These are phyloP conservation scores for Falcunculus frontatus DNA, from an alignment of 2,113 vertebrate species.

Conservation along the genomic window DNA sequence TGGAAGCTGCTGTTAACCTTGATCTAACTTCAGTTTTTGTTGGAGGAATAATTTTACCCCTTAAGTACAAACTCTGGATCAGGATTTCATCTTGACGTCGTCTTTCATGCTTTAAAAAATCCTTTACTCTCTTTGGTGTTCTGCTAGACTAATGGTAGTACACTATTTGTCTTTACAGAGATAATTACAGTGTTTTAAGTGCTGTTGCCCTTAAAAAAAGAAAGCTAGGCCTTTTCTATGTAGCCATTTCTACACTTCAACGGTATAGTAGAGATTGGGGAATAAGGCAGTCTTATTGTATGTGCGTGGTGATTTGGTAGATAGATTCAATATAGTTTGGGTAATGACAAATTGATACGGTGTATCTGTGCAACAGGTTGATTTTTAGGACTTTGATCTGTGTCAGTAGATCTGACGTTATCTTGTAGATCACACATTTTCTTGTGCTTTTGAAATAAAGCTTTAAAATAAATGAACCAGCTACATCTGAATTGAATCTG, in stretches of 20 bases:
- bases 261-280: background rate
- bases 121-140: background rate
- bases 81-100: background rate
- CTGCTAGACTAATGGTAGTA: background rate
- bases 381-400: background rate
- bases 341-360: background rate
- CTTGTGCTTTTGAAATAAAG: conserved; percentile 2
- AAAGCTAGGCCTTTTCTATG: background rate
- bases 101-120: background rate
- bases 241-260: background rate
- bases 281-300: background rate
- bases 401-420: background rate
- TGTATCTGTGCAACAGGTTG: background rate
- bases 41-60: background rate
- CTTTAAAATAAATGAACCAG: background rate
- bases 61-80: background rate
- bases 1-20: background rate
- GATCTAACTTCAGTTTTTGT: background rate
- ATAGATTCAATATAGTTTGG: background rate
- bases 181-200: background rate
- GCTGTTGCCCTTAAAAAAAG: background rate
- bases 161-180: background rate
- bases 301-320: background rate
- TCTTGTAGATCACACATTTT: background rate
- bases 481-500: background rate